A percentile compares a stretch with the other conserved stretches of the same genome.
Evolutionary conservation across 1,140 invertebrate species (phyloP).

Genomic region (Platyura marginata): DNA sequence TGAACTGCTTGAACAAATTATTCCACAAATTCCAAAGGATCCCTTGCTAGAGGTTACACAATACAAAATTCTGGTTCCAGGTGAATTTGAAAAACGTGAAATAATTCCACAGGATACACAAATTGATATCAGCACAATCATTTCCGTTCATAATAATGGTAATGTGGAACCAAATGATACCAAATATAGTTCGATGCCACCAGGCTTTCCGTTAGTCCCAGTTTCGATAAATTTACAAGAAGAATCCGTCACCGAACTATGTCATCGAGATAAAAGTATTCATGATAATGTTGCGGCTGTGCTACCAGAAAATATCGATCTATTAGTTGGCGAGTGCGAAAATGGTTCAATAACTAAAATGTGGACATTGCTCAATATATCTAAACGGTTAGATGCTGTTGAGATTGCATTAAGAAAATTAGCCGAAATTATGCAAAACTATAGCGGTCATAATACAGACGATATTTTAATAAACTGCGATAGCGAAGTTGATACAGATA

Average conservation of each 20-base stretch:
- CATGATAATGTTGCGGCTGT: neutral
- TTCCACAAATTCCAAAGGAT: neutral
- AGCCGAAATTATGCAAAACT: neutral
- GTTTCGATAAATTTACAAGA: neutral
- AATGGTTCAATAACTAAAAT: neutral
- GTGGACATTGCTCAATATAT: neutral
- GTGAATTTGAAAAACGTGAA: neutral
- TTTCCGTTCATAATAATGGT: neutral
- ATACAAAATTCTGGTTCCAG: neutral
- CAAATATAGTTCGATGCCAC: no score
- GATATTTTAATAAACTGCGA: no score
- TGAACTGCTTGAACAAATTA: neutral
- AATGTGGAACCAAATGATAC: no score
- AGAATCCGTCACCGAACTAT: neutral
- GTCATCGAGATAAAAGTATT: no score
- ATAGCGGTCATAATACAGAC: no score
- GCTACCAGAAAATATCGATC: neutral
- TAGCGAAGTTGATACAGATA: no score
- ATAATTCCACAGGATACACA: neutral
- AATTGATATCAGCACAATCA: neutral
- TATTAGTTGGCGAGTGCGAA: neutral
- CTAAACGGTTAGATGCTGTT: neutral
- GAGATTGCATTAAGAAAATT: neutral
- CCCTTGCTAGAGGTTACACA: neutral
- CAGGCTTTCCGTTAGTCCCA: neutral